phyloP scores from a whole-genome alignment of 2,888 invertebrate species.

The Euplagia quadripunctaria region DNA sequence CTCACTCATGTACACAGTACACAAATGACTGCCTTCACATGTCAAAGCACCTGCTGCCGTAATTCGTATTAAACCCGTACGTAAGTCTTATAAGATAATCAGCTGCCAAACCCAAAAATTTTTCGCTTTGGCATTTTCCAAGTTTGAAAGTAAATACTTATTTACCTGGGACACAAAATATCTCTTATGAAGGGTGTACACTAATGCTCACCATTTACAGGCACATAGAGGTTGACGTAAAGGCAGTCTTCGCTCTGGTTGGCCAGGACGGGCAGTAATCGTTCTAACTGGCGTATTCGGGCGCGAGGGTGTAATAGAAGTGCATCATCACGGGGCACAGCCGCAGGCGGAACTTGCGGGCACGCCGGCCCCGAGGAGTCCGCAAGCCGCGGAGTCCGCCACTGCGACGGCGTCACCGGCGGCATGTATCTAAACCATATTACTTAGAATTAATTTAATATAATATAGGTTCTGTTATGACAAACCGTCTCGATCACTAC shows the following conservation, averaged over 20 bases:
- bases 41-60: background rate
- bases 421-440: conserved; percentile 92
- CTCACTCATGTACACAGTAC: background rate
- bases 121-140: background rate
- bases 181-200: background rate
- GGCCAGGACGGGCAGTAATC: conserved; percentile 93
- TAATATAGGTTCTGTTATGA: background rate
- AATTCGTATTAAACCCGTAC: background rate
- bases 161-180: background rate
- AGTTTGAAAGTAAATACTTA: background rate
- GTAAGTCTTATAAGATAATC: background rate
- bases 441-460: background rate
- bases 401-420: conserved; percentile 96
- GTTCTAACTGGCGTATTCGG: conserved; percentile 94
- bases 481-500: background rate
- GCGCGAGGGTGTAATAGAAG: conserved; percentile 93
- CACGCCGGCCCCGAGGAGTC: conserved; percentile 95
- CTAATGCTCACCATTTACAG: conserved; percentile 86
- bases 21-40: background rate
- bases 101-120: background rate
- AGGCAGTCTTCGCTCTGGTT: conserved; percentile 99
- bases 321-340: conserved; percentile 86
- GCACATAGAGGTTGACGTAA: conserved; percentile 98
- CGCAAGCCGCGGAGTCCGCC: conserved; percentile 93
- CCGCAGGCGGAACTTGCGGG: conserved; percentile 91